phyloP scores from a whole-genome alignment of 64 coral and sea anemone species.

The Pachyseris speciosa region DNA sequence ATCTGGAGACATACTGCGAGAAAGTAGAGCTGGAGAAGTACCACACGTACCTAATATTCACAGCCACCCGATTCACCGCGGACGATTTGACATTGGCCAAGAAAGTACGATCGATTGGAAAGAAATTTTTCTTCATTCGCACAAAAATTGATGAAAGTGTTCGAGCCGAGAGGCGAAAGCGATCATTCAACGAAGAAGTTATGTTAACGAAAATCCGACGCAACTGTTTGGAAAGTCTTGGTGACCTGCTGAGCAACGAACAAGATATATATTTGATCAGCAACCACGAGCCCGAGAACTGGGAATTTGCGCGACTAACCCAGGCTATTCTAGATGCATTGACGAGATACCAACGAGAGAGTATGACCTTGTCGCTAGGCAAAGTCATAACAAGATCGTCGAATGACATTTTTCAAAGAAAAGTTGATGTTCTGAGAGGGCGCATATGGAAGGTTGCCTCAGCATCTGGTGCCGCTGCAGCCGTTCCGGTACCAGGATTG shows the following conservation, averaged over 20 bases:
- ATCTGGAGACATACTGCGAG: conserved; percentile 8
- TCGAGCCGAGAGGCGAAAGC: not conserved
- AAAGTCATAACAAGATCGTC: not conserved
- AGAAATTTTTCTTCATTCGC: conserved; percentile 32
- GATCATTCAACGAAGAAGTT: conserved; percentile 6
- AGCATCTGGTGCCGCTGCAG: not conserved
- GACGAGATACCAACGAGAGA: not conserved
- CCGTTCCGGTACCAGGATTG: conserved; percentile 10
- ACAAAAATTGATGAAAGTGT: conserved; percentile 45
- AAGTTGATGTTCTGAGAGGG: conserved; percentile 4
- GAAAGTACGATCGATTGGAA: not conserved
- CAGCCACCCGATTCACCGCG: not conserved
- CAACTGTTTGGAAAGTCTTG: conserved; percentile 21
- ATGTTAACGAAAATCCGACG: not conserved
- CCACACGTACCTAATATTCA: conserved; percentile 13
- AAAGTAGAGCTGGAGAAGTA: not conserved
- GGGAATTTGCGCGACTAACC: conserved; percentile 23
- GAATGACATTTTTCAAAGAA: not conserved
- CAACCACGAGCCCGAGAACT: conserved; percentile 15
- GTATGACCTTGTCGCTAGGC: not conserved
- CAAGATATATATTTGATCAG: conserved; percentile 46
- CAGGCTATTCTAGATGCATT: conserved; percentile 37
- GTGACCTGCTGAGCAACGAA: not conserved
- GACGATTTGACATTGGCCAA: conserved; percentile 3
- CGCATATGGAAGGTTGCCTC: conserved; percentile 27